Evolutionary conservation across 2,113 vertebrate genomes (phyloP).

Genomic region (Actenoides hombroni): DNA sequence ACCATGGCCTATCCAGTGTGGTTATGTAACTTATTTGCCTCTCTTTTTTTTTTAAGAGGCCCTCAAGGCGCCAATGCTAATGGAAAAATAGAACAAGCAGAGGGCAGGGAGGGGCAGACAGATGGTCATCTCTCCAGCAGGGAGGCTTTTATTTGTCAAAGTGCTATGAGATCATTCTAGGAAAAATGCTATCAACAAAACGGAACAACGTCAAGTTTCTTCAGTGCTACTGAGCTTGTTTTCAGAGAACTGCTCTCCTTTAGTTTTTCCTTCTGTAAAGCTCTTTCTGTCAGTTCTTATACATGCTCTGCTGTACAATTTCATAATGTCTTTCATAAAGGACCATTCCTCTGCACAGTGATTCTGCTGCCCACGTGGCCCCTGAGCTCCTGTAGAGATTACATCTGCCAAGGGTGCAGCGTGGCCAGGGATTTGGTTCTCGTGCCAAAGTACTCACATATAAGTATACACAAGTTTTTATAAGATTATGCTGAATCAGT

Average conservation of each 20-base stretch:
- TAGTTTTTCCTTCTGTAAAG: neutral
- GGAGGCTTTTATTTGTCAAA: neutral
- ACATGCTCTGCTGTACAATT: neutral
- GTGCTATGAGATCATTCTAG: neutral
- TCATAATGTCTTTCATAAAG: too few relatives aligned
- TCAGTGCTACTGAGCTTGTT: neutral
- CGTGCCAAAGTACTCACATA: neutral
- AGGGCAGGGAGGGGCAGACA: constrained; percentile 1
- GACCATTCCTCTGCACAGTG: neutral
- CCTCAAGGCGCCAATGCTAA: neutral
- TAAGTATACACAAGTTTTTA: neutral
- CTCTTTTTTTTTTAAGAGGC: neutral
- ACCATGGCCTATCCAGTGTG: rapidly evolving
- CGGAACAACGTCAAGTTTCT: neutral
- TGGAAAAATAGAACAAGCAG: neutral
- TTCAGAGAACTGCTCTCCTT: neutral
- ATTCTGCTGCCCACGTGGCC: neutral
- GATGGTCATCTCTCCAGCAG: neutral
- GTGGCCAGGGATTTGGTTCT: neutral
- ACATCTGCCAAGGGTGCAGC: neutral
- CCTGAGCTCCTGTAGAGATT: neutral
- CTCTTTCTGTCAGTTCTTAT: neutral
- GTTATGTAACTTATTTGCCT: neutral
- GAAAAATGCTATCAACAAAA: neutral
- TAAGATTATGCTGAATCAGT: neutral